These are phyloP conservation scores for Cavia porcellus DNA, from an alignment of 2,113 vertebrate species.

Conservation along the genomic window DNA sequence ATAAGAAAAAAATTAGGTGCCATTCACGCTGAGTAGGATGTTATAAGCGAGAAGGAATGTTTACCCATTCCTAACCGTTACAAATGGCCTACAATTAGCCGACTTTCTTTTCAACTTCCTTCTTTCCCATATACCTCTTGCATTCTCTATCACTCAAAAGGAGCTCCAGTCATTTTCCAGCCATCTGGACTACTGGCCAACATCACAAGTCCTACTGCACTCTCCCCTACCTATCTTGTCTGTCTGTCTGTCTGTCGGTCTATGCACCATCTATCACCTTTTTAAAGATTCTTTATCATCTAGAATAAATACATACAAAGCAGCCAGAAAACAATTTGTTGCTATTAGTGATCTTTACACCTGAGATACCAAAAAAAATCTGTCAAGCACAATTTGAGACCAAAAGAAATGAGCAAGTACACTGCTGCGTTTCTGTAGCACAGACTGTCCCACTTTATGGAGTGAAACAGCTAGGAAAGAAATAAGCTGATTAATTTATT, in stretches of 20 bases:
- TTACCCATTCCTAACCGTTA: slow-evolving; percentile 76
- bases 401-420: slow-evolving; percentile 73
- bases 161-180: slow-evolving; percentile 56
- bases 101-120: slow-evolving; percentile 44
- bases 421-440: slow-evolving; percentile 24
- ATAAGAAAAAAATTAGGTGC: slow-evolving; percentile 80
- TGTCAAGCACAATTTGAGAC: slow-evolving; percentile 78
- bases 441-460: not conserved
- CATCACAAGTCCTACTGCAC: slow-evolving; percentile 32
- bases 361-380: slow-evolving; percentile 71
- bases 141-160: not conserved
- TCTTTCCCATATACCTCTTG: slow-evolving; percentile 45
- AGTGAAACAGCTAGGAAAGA: slow-evolving; percentile 74
- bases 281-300: slow-evolving; percentile 31
- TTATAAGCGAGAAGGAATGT: slow-evolving; percentile 69
- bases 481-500: slow-evolving; percentile 9
- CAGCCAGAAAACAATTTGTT: slow-evolving; percentile 72
- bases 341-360: slow-evolving; percentile 70
- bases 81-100: slow-evolving; percentile 69
- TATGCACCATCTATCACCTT: not conserved
- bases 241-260: not conserved
- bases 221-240: not conserved
- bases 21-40: slow-evolving; percentile 28
- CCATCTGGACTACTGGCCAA: slow-evolving; percentile 67
- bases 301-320: slow-evolving; percentile 72